These are phyloP conservation scores for Ammodramus savannarum DNA, from an alignment of 2,113 vertebrate species.

Conservation along the genomic window DNA sequence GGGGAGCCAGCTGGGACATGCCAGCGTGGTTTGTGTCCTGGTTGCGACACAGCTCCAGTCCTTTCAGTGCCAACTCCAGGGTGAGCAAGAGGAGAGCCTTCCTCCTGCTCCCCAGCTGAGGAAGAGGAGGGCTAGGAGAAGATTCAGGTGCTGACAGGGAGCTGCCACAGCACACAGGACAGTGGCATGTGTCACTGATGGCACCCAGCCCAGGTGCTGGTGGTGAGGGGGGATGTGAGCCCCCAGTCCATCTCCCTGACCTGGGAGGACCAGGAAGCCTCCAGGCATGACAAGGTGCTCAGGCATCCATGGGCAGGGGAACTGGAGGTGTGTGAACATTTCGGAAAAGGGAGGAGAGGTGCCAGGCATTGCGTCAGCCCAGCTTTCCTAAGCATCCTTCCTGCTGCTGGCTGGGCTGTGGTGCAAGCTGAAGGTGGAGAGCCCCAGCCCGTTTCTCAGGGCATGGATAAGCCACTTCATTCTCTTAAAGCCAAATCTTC, in stretches of 20 bases:
- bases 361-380: background rate
- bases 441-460: accelerated
- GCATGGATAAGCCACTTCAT: background rate
- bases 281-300: accelerated
- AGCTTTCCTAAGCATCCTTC: conserved; percentile 32
- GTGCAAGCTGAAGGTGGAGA: background rate
- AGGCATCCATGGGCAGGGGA: background rate
- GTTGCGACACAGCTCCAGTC: accelerated
- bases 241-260: background rate
- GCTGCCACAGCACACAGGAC: accelerated
- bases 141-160: background rate
- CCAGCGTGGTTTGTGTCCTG: background rate
- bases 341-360: background rate
- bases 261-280: background rate
- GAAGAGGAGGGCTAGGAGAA: background rate
- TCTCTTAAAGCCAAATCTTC: background rate
- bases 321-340: background rate
- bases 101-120: background rate
- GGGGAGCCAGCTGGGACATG: accelerated
- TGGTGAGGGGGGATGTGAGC: background rate
- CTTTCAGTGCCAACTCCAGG: background rate
- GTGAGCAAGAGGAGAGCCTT: background rate
- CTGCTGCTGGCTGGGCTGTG: background rate
- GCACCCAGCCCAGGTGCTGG: background rate
- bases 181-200: background rate